Conservation (phyloP, 2,888 invertebrate species). For the Sinelater perroti region DNA sequence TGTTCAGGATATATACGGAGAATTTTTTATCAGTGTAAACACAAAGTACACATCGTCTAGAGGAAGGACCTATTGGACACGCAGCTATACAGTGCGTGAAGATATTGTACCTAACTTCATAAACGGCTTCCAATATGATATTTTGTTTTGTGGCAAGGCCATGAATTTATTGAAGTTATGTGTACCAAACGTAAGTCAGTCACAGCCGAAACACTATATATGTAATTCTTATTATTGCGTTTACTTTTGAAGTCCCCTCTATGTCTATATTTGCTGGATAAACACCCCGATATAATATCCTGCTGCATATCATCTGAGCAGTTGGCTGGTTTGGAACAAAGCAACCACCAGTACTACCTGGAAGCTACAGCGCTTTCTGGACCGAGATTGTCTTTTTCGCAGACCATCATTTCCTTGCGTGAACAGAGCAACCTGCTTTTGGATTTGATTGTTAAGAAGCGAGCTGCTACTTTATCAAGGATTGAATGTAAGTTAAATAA, state of each 20-base stretch:
- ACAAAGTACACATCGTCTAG: constrained; percentile 70
- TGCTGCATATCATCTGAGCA: constrained; percentile 56
- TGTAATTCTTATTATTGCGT: too few species aligned
- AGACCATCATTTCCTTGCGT: constrained; percentile 44
- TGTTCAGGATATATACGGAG: constrained; percentile 80
- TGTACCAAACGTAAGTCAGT: constrained; percentile 70
- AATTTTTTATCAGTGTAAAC: constrained; percentile 83
- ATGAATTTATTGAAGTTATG: constrained; percentile 75
- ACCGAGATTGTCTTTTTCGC: constrained; percentile 49
- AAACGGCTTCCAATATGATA: constrained; percentile 68
- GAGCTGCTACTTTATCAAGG: constrained; percentile 52
- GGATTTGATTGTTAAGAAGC: constrained; percentile 53
- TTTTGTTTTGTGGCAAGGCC: constrained; percentile 79
- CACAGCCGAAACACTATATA: too few species aligned
- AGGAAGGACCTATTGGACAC: constrained; percentile 74
- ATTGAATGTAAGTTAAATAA: constrained; percentile 53
- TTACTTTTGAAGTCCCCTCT: constrained; percentile 53
- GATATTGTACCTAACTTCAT: constrained; percentile 75
- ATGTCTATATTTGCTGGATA: constrained; percentile 53
- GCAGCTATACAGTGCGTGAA: constrained; percentile 65
- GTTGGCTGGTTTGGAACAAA: constrained; percentile 49
- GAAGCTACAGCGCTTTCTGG: constrained; percentile 54
- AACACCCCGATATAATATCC: constrained; percentile 53
- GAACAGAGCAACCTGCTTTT: constrained; percentile 49
- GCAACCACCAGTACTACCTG: constrained; percentile 53